Conservation (phyloP, 2,797 vertebrate species). For the Sebastes hopkinsi region DNA sequence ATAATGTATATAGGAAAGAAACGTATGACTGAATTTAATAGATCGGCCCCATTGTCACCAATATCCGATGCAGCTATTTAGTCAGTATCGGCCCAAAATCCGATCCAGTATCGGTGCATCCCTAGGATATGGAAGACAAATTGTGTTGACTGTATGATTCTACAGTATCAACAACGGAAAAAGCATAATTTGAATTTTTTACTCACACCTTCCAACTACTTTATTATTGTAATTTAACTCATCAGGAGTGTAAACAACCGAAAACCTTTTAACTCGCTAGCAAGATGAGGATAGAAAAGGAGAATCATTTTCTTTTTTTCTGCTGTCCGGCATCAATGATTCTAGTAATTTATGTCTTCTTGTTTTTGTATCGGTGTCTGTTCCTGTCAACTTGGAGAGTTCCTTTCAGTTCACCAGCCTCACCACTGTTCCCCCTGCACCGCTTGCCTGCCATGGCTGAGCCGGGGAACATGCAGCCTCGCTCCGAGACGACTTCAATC, state of each 20-base stretch:
- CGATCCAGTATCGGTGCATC: no score
- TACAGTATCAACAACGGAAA: not conserved
- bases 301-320: not conserved
- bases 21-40: no score
- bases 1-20: no score
- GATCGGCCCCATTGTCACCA: rapidly evolving
- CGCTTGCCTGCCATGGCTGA: slow-evolving; percentile 70
- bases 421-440: slow-evolving; percentile 64
- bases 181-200: not conserved
- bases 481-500: slow-evolving; percentile 85
- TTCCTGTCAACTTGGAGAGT: slow-evolving; percentile 69
- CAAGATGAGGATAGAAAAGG: not conserved
- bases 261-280: not conserved
- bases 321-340: slow-evolving; percentile 21
- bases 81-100: rapidly evolving
- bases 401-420: slow-evolving; percentile 67
- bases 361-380: slow-evolving; percentile 12
- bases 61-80: no score
- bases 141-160: not conserved
- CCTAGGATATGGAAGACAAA: not conserved
- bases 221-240: not conserved
- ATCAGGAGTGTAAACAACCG: not conserved
- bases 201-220: not conserved
- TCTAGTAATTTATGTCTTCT: slow-evolving; percentile 14
- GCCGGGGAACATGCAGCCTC: slow-evolving; percentile 75